phyloP scores from a whole-genome alignment of 2,797 vertebrate genomes.

The Gallinago solitaria region DNA sequence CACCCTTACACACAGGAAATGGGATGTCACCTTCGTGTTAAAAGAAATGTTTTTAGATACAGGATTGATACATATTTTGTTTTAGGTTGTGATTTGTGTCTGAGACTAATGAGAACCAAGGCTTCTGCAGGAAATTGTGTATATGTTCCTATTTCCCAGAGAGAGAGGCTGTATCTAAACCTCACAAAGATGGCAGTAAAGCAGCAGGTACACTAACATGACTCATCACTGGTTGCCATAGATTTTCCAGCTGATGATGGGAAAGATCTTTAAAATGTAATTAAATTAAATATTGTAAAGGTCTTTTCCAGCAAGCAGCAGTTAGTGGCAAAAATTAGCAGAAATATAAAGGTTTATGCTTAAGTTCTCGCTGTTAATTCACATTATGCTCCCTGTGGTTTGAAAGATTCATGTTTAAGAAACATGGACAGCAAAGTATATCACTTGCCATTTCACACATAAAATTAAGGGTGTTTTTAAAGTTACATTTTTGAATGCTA shows the following conservation, averaged over 20 bases:
- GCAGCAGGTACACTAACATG: neutral
- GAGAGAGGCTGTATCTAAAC: neutral
- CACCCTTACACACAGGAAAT: neutral
- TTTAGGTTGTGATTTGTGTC: neutral
- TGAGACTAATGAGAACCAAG: neutral
- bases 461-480: constrained; percentile 21
- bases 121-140: neutral
- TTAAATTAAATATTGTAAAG: constrained; percentile 53
- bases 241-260: constrained; percentile 33
- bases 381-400: neutral
- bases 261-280: constrained; percentile 47
- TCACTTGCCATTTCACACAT: constrained; percentile 4
- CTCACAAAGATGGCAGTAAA: neutral
- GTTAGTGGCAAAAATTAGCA: neutral
- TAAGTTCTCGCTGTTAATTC: neutral
- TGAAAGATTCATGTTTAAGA: constrained; percentile 3
- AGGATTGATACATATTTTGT: neutral
- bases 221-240: neutral
- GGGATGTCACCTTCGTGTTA: neutral
- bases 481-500: neutral
- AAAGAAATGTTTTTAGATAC: neutral
- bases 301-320: constrained; percentile 37
- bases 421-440: neutral
- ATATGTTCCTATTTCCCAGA: neutral
- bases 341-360: neutral